Evolutionary conservation across 2,888 invertebrate species (phyloP).

Genomic region (Heliothis peltigera): DNA sequence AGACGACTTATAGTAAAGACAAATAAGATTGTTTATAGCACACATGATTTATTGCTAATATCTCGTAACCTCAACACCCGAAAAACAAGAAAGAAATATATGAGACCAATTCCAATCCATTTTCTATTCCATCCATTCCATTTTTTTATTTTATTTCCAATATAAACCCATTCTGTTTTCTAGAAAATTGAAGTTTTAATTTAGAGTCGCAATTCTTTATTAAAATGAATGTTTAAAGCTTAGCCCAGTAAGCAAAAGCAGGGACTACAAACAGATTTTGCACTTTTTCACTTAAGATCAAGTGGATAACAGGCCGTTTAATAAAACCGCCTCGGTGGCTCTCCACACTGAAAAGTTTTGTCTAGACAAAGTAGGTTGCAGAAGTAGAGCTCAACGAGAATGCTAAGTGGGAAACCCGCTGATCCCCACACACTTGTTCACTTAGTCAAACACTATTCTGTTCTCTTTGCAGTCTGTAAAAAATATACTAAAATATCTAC

Average conservation of each 20-base stretch:
- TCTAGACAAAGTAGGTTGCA: slow-evolving; percentile 71
- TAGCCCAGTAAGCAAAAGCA: slow-evolving; percentile 21
- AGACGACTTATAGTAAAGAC: no score
- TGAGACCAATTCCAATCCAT: no score
- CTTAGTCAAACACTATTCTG: slow-evolving; percentile 21
- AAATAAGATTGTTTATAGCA: background rate
- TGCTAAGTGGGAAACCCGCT: slow-evolving; percentile 63
- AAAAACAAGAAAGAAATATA: slow-evolving; percentile 15
- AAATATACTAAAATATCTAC: slow-evolving; percentile 12
- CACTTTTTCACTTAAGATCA: slow-evolving; percentile 64
- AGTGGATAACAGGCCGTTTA: slow-evolving; percentile 66
- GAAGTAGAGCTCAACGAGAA: slow-evolving; percentile 64
- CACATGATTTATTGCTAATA: background rate
- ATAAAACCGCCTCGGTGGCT: slow-evolving; percentile 68
- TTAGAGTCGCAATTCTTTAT: background rate
- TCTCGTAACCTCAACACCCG: slow-evolving; percentile 16
- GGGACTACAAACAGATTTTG: slow-evolving; percentile 50
- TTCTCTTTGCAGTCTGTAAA: slow-evolving; percentile 11
- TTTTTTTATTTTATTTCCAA: no score
- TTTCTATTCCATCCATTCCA: background rate
- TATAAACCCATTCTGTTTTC: background rate
- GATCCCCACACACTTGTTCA: slow-evolving; percentile 26
- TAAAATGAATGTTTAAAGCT: slow-evolving; percentile 22
- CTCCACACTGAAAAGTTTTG: slow-evolving; percentile 70
- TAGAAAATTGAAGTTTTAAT: background rate